Evolutionary conservation across 1,140 invertebrate species (phyloP).

Genomic region (Drosophila kepulauana): DNA sequence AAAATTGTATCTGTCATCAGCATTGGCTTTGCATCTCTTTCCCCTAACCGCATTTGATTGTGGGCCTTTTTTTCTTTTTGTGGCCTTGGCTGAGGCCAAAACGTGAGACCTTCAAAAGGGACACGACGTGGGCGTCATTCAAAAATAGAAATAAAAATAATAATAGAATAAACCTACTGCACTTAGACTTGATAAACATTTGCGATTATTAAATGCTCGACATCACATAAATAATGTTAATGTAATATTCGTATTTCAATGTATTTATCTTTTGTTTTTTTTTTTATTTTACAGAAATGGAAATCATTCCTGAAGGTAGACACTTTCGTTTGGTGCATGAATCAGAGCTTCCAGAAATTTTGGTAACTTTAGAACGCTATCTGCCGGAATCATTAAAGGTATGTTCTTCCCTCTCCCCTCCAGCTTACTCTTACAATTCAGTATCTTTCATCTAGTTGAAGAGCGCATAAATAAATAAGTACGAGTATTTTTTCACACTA

Average conservation of each 20-base stretch:
- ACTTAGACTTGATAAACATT: constrained; percentile 25
- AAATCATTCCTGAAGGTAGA: constrained; percentile 91
- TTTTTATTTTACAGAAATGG: constrained; percentile 88
- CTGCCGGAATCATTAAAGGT: constrained; percentile 93
- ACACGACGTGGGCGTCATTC: constrained; percentile 18
- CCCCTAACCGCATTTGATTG: constrained; percentile 24
- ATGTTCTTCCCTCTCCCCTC: constrained; percentile 32
- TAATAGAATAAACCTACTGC: constrained; percentile 26
- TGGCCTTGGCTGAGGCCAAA: constrained; percentile 66
- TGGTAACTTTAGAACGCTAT: constrained; percentile 90
- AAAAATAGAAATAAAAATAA: constrained; percentile 28
- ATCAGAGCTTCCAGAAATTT: constrained; percentile 91
- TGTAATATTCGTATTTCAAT: constrained; percentile 15
- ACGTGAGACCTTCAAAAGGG: constrained; percentile 46
- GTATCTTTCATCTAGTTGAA: neutral
- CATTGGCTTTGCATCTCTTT: constrained; percentile 38
- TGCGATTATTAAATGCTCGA: constrained; percentile 31
- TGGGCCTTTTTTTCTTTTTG: constrained; percentile 4
- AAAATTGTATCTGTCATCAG: constrained; percentile 45
- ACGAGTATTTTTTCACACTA: constrained; percentile 16
- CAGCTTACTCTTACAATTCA: neutral
- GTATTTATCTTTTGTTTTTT: constrained; percentile 5
- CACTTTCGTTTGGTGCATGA: constrained; percentile 93
- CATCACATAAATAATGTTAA: constrained; percentile 21
- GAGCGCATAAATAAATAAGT: constrained; percentile 20